These are phyloP conservation scores for Silurus asotus DNA, from an alignment of 2,113 vertebrate genomes.

Conservation along the genomic window DNA sequence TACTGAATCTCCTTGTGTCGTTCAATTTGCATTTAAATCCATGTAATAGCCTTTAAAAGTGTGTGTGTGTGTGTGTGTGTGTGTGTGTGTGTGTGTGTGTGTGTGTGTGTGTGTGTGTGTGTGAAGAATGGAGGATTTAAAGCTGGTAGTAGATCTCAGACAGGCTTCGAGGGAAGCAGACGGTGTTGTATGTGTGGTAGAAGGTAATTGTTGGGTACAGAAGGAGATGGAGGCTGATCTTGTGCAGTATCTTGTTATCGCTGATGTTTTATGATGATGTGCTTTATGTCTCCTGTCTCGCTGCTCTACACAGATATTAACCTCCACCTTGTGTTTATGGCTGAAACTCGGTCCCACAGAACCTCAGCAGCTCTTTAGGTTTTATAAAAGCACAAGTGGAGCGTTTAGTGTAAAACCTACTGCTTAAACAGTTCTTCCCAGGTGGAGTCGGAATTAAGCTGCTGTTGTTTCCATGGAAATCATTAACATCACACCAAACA, in stretches of 20 bases:
- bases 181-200: too few relatives aligned
- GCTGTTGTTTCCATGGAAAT: not conserved
- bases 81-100: not conserved
- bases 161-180: not conserved
- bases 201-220: not conserved
- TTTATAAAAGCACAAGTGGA: not conserved
- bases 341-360: not conserved
- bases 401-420: slow-evolving; percentile 2
- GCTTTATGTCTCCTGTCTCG: not conserved
- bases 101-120: not conserved
- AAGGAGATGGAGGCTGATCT: slow-evolving; percentile 1
- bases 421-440: not conserved
- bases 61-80: not conserved
- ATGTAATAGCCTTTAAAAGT: not conserved
- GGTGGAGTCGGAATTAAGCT: not conserved
- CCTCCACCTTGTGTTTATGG: slow-evolving; percentile 54
- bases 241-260: slow-evolving; percentile 16
- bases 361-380: slow-evolving; percentile 64
- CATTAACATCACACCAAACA: not conserved
- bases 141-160: not conserved
- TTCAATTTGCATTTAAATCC: not conserved
- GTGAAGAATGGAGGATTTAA: not conserved
- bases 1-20: not conserved
- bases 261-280: slow-evolving; percentile 3
- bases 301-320: slow-evolving; percentile 61